phyloP scores from a whole-genome alignment of 2,888 invertebrate genomes.

The Nomada fabriciana region DNA sequence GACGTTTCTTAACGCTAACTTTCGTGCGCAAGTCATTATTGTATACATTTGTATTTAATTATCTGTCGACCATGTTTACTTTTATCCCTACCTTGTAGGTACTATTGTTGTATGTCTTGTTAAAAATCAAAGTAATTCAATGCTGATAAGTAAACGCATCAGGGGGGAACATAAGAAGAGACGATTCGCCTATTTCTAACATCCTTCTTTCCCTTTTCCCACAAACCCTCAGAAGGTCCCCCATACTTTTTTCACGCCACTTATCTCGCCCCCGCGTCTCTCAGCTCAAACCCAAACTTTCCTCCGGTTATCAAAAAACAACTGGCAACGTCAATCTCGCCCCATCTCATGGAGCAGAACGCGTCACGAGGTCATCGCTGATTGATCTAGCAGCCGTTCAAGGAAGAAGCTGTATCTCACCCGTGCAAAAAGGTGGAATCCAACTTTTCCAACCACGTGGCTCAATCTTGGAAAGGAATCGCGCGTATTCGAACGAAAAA shows the following conservation, averaged over 20 bases:
- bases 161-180: too few species aligned
- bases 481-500: slow-evolving; percentile 22
- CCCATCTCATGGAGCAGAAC: slow-evolving; percentile 24
- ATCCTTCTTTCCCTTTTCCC: too few species aligned
- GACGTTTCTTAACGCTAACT: too few species aligned
- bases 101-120: too few species aligned
- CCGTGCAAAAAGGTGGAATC: slow-evolving; percentile 16
- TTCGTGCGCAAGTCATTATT: too few species aligned
- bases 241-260: neutral
- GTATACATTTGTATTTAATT: too few species aligned
- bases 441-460: slow-evolving; percentile 32
- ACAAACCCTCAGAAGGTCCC: neutral
- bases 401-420: slow-evolving; percentile 6
- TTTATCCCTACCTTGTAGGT: too few species aligned
- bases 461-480: slow-evolving; percentile 33
- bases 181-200: too few species aligned
- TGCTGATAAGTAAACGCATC: too few species aligned
- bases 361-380: slow-evolving; percentile 40
- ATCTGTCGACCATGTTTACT: too few species aligned
- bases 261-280: neutral
- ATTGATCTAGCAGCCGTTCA: slow-evolving; percentile 32
- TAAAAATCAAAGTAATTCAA: too few species aligned
- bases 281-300: neutral
- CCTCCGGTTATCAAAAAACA: slow-evolving; percentile 23
- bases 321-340: slow-evolving; percentile 13